These are phyloP conservation scores for Cheilosia vernalis DNA, from an alignment of 2,888 invertebrate species.

Conservation along the genomic window DNA sequence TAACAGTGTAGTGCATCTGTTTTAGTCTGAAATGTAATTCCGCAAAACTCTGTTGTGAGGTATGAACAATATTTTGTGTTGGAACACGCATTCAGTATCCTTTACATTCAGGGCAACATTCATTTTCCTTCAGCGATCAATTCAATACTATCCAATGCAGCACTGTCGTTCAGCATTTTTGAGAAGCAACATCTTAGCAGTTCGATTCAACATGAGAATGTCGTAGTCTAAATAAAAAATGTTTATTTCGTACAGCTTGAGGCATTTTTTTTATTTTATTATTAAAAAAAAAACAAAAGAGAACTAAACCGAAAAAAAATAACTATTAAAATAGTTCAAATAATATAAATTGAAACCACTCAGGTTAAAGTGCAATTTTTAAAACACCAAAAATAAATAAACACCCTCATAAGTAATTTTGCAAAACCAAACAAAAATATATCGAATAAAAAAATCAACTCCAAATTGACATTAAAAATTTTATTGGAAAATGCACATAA, in stretches of 20 bases:
- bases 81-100: background rate
- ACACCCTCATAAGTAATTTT: constrained; percentile 15
- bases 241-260: constrained; percentile 64
- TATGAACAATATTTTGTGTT: background rate
- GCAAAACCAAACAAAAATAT: background rate
- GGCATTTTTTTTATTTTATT: constrained; percentile 14
- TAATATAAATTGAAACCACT: constrained; percentile 13
- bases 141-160: background rate
- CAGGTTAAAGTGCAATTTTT: constrained; percentile 31
- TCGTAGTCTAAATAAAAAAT: constrained; percentile 10
- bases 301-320: constrained; percentile 31
- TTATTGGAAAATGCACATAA: background rate
- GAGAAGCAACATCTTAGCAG: constrained; percentile 7
- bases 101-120: constrained; percentile 9
- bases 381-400: constrained; percentile 12
- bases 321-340: no score
- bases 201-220: constrained; percentile 34
- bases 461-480: constrained; percentile 18
- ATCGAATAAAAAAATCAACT: constrained; percentile 8
- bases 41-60: constrained; percentile 1
- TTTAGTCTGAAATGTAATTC: constrained; percentile 20
- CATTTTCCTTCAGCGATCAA: background rate
- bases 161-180: constrained; percentile 12
- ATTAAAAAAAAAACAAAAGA: background rate
- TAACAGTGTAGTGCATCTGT: constrained; percentile 28